Conservation (phyloP, 2,113 vertebrate genomes). For the Felis catus region F.catus_Fca126_mat1.0 CM031424.1:24050501-24051000, state of each 20-base stretch:
- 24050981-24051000: not conserved
- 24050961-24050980: no score
- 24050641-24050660: not conserved
- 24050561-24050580: not conserved
- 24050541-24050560: not conserved
- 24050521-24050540: not conserved
- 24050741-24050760: no score
- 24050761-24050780: no score
- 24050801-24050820: no score
- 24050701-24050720: no score
- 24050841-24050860: not conserved
- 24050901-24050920: not conserved
- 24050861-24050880: not conserved
- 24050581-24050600: not conserved
- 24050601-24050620: not conserved
- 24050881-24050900: not conserved
- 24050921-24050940: no score
- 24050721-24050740: no score
- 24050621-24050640: not conserved
- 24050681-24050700: not conserved
- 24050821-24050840: no score
- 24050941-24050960: no score
- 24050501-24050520: not conserved
- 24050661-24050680: not conserved
- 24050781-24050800: no score